Percentiles rank a stretch among this genome's conserved stretches.
phyloP scores from a whole-genome alignment of 2,113 vertebrate genomes.

The Silurus meridionalis region DNA sequence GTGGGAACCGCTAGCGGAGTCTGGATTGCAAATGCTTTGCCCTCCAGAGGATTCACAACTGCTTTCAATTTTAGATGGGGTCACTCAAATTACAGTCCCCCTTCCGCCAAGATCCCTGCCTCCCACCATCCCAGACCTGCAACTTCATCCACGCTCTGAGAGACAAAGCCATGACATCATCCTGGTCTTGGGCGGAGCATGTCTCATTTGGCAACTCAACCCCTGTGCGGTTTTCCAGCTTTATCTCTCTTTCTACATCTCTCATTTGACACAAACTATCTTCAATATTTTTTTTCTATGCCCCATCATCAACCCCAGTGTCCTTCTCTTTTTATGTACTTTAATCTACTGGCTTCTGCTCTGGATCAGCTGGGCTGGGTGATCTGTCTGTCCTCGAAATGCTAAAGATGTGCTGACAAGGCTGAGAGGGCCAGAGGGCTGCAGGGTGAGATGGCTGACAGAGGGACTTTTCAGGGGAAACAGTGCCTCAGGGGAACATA shows the following conservation, averaged over 20 bases:
- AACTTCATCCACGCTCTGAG: conserved; percentile 41
- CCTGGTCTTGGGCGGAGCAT: conserved; percentile 10
- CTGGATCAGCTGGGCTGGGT: conserved; percentile 31
- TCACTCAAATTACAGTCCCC: conserved; percentile 65
- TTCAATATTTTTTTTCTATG: not conserved
- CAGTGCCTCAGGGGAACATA: conserved; percentile 1
- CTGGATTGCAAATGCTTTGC: conserved; percentile 51
- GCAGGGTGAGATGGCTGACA: conserved; percentile 34
- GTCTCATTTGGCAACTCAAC: not conserved
- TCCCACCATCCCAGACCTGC: conserved; percentile 22
- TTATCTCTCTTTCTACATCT: not conserved
- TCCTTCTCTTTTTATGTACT: conserved; percentile 5
- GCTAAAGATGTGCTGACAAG: conserved; percentile 44
- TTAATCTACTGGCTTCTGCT: conserved; percentile 20
- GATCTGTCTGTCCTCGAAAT: conserved; percentile 28
- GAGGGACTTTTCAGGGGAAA: conserved; percentile 22
- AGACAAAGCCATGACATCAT: conserved; percentile 63
- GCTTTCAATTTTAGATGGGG: conserved; percentile 64
- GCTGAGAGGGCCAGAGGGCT: conserved; percentile 21
- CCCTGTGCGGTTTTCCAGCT: conserved; percentile 1
- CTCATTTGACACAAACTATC: not conserved
- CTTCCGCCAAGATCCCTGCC: conserved; percentile 44
- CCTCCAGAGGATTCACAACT: conserved; percentile 62
- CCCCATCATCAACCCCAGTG: not conserved
- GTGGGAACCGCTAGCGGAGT: conserved; percentile 61